Evolutionary conservation across 2,797 vertebrate species (phyloP), one percentile per base, ranked within the genome.

Genomic region (Sebastes melanostomus): DNA sequence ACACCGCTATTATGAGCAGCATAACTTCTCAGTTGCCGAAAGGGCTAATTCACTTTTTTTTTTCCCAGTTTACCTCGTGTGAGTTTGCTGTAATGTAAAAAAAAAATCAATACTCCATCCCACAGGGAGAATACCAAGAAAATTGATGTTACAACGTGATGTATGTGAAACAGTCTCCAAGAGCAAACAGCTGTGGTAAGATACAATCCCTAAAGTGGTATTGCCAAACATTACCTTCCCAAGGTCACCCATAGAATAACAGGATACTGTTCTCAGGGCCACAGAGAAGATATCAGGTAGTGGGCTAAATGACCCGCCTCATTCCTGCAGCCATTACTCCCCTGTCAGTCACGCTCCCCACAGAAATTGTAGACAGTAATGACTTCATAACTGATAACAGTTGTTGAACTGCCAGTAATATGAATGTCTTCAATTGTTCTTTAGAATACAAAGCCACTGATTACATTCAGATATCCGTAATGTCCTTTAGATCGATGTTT

Each of bases 51-150:
- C 42, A 18, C 12, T 73, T 71, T 32, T 42, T 30, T 30, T 50
- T 66, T 27, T 4, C 55, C 18, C 9, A 59, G 61, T 66, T 76
- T 46, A 69, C 65, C 59, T 78, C 4, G 3, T 1, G 22, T 46
- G 56, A 42, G 32, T 82, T 79, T 83, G 72, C 60, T 73, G 55
- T 77, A 75, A 77, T 66, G 65, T 50, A 55, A 59, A 81, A 86
- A 14, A 81, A 83, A 58, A 66, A 90, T 92, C 87, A 68, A 91
- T 93, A 86, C 20, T 81, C 79, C n/a, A 86, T 88, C 75, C 82
- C 24, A 11, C 6, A 34, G 73, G 78, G 63, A 79, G 74, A 83
- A 78, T 60, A 79, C 20, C 20, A 24, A 77, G 82, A 81, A 82
- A 85, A 85, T 86, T 77, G 63, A 86, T 87, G 80, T 52, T 61